Base-by-base conservation (phyloP, 1,140 invertebrate genomes). In the Matsumurasca onukii region DNA sequence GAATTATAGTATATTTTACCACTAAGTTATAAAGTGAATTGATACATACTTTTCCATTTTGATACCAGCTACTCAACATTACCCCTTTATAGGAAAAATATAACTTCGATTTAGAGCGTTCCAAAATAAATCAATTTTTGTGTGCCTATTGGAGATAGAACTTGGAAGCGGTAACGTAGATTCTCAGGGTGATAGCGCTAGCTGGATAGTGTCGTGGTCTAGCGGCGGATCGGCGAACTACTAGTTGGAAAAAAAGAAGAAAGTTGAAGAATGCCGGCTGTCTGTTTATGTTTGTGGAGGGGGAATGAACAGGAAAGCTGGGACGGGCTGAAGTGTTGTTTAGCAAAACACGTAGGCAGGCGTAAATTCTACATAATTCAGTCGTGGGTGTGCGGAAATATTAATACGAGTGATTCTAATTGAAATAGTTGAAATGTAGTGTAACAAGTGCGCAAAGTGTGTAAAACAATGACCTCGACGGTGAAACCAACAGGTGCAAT, bases 241-340 rank as follows among this genome's bases (percentile, higher is more conserved):
- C 3, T 52, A 5, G 49, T 52, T 48, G 48, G 48, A 65, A 45
- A 31, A 65, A 45, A 45, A 65, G 62, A 65, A 65, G 25, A 24
- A 5, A 65, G 34, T 20, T 20, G 62, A 65, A 65, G 62, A 65
- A 65, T 65, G 62, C 62, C 62, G 62, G 62, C 27, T 22, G 29
- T n/a, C n/a, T n/a, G n/a, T n/a, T n/a, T n/a, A n/a, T n/a, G 20
- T 1, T 17, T 27, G 27, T 65, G 34, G 62, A 59, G 55, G 61
- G 62, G 62, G 39, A 2, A 20, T 27, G 62, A 22, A n/a, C 62
- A 65, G 62, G 62, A 65, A 65, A 65, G 62, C 48, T 65, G 39
- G 62, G 62, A n/a, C n/a, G n/a, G n/a, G n/a, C n/a, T n/a, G n/a
- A n/a, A 65, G 62, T 65, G 62, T 65, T 65, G 22, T 59, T 59